Percentiles rank a stretch among this genome's conserved stretches.
Evolutionary conservation across 2,113 vertebrate genomes (phyloP).

Genomic region (Prinia subflava): DNA sequence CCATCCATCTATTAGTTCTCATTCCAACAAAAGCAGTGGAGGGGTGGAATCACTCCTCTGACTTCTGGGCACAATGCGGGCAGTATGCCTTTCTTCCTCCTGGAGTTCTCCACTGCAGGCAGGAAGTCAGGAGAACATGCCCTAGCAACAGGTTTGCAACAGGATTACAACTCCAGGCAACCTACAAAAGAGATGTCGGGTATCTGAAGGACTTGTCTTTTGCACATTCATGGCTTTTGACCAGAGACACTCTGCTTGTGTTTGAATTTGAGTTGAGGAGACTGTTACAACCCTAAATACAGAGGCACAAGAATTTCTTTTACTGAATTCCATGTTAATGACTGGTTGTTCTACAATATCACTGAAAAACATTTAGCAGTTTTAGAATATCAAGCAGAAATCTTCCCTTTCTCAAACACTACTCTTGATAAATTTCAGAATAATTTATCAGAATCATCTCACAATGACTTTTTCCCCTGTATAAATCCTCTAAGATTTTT

Average conservation of each 20-base stretch:
- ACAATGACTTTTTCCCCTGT: neutral
- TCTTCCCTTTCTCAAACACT: neutral
- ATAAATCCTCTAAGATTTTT: neutral
- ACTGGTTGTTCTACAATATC: neutral
- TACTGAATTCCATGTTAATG: neutral
- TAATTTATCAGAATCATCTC: neutral
- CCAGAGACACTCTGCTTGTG: neutral
- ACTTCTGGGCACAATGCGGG: rapidly evolving
- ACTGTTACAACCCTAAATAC: neutral
- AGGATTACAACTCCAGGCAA: neutral
- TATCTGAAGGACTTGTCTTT: neutral
- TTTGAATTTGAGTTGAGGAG: neutral
- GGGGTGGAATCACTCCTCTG: neutral
- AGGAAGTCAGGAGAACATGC: neutral
- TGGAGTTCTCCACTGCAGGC: neutral
- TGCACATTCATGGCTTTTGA: neutral
- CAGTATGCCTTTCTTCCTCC: neutral
- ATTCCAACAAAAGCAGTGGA: neutral
- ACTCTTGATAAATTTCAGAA: neutral
- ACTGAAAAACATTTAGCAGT: neutral
- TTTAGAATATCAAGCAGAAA: neutral
- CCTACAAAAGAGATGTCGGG: neutral
- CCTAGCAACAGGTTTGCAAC: neutral
- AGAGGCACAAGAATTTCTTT: neutral
- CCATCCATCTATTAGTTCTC: neutral